These are phyloP conservation scores for Eupithecia exiguata DNA, from an alignment of 2,888 invertebrate species.

Conservation along the genomic window DNA sequence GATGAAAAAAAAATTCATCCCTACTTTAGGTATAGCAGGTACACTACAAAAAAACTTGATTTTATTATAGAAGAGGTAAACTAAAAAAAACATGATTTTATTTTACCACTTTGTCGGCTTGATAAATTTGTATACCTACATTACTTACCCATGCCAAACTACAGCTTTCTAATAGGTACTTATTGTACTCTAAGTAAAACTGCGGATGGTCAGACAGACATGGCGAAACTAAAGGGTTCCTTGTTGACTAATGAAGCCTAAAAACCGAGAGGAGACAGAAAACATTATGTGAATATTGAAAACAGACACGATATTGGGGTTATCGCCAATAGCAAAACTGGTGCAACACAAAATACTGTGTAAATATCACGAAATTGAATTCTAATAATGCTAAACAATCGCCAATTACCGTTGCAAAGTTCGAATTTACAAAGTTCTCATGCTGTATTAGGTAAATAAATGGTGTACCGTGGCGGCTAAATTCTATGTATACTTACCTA, in stretches of 20 bases:
- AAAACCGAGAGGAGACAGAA: not conserved
- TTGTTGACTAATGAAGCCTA: not conserved
- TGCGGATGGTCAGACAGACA: not conserved
- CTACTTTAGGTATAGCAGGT: not conserved
- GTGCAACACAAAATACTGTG: constrained; percentile 40
- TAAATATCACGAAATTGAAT: constrained; percentile 64
- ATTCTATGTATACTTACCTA: constrained; percentile 50
- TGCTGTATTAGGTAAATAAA: constrained; percentile 68
- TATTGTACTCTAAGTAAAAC: not conserved
- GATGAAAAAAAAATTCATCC: not conserved
- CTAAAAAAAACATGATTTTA: not conserved
- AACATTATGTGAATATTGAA: constrained; percentile 11
- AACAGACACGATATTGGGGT: constrained; percentile 19
- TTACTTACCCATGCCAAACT: too few species aligned
- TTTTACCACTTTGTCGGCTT: not conserved
- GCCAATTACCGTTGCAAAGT: constrained; percentile 68
- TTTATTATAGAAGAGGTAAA: not conserved
- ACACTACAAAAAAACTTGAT: too few species aligned
- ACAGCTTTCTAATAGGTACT: not conserved
- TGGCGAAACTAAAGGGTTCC: not conserved
- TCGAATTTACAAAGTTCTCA: constrained; percentile 62
- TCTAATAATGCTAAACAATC: constrained; percentile 64
- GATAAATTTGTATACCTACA: too few species aligned
- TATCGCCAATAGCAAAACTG: constrained; percentile 34
- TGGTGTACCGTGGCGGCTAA: constrained; percentile 49